phyloP scores from a whole-genome alignment of 2,797 vertebrate genomes.

The Oryzias sinensis region DNA sequence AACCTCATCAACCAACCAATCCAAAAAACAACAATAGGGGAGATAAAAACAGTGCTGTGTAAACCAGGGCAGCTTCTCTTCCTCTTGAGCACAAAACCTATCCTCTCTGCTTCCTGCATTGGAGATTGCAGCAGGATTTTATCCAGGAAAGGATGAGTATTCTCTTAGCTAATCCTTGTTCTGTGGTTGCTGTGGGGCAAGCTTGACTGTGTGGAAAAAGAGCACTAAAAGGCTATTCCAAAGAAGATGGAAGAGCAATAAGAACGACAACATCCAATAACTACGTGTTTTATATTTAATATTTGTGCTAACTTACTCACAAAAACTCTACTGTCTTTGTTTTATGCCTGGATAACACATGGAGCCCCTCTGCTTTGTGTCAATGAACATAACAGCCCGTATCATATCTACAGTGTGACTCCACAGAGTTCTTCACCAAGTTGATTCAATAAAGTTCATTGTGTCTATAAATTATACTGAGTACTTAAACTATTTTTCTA shows the following conservation, averaged over 20 bases:
- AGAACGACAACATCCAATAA: slow-evolving; percentile 23
- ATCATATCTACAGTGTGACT: slow-evolving; percentile 68
- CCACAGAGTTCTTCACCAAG: slow-evolving; percentile 56
- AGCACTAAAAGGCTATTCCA: slow-evolving; percentile 15
- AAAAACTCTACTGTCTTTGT: no score
- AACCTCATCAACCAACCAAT: slow-evolving; percentile 57
- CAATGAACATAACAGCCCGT: slow-evolving; percentile 73
- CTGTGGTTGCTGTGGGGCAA: slow-evolving; percentile 55
- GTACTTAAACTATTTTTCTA: no score
- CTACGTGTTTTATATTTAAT: slow-evolving; percentile 13
- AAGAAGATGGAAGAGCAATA: slow-evolving; percentile 36
- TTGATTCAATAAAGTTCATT: neutral
- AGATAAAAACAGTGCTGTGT: slow-evolving; percentile 67
- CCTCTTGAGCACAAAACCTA: slow-evolving; percentile 67
- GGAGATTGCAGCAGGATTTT: slow-evolving; percentile 65
- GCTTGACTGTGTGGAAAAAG: slow-evolving; percentile 36
- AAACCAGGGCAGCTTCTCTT: slow-evolving; percentile 73
- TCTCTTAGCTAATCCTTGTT: slow-evolving; percentile 64
- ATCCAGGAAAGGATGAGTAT: slow-evolving; percentile 73
- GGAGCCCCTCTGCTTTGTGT: slow-evolving; percentile 64
- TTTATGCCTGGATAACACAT: slow-evolving; percentile 55
- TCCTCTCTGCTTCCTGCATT: slow-evolving; percentile 54
- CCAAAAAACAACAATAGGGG: slow-evolving; percentile 70
- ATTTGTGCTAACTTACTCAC: slow-evolving; percentile 17
- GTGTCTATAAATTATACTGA: no score